Conservation (phyloP, 1,140 invertebrate genomes). For the Drosophila hydei region DNA sequence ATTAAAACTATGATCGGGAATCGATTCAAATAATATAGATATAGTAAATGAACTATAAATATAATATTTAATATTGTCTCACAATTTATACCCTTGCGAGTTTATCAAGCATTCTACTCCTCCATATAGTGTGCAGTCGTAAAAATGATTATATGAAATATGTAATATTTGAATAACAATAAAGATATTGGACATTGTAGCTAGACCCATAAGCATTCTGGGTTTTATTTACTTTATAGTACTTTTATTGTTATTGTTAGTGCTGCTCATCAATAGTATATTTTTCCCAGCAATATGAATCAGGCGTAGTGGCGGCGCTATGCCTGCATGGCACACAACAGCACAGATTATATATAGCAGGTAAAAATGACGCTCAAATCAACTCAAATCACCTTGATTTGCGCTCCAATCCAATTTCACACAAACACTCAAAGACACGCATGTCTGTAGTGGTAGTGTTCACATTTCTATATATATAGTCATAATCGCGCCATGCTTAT, state of each 20-base stretch:
- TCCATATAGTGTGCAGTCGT: background rate
- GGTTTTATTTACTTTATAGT: background rate
- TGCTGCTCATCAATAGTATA: background rate
- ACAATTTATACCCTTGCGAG: too few species aligned
- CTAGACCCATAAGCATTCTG: background rate
- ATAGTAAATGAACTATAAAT: too few species aligned
- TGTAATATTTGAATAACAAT: background rate
- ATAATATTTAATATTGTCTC: too few species aligned
- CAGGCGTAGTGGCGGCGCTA: background rate
- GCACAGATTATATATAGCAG: background rate
- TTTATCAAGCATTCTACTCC: too few species aligned
- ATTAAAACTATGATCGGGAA: background rate
- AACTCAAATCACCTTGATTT: conserved; percentile 21
- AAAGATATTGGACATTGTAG: too few species aligned
- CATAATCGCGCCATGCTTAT: conserved; percentile 42
- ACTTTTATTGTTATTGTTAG: background rate
- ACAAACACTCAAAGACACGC: background rate
- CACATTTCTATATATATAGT: background rate
- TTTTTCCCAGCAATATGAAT: conserved; percentile 1
- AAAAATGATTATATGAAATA: too few species aligned
- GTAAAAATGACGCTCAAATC: background rate
- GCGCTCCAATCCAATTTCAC: conserved; percentile 1
- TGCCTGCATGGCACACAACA: conserved; percentile 4
- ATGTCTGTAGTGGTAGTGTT: background rate
- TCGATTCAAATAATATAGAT: background rate